Base-by-base conservation (phyloP, 2,888 invertebrate species). In the Malthinus seriepunctatus region DNA sequence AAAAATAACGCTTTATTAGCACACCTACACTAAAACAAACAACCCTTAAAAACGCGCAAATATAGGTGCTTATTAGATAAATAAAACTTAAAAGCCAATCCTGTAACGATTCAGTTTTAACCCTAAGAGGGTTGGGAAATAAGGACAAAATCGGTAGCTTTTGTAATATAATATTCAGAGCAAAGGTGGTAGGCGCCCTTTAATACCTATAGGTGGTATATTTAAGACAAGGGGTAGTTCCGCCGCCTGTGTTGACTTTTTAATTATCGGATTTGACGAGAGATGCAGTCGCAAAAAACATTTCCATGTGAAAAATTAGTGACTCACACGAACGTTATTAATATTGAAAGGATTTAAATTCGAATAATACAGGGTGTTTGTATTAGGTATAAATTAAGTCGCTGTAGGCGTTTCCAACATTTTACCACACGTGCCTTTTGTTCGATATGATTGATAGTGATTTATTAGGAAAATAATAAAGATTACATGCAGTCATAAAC, bases 361-460 rank as follows among this genome's bases (percentile, higher is more conserved):
- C 42, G 33, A 56, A 50, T 42, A 62, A 55, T 51, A 54, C 46
- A 45, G 62, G 61, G 62, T 51, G 51, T 55, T 55, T 45, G 39
- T 38, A 35, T 55, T 50, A 42, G 39, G 39, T 42, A 51, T 56
- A 60, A 71, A 73, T 71, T 70, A 68, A 72, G 69, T 67, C 66
- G 56, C 65, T 48, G 72, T 73, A 65, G 75, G 75, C 75, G 75
- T 74, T 58, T 65, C 52, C 58, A 64, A 58, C 69, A 71, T 69
- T 64, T 60, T 68, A 65, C 64, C 59, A 70, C 76, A 73, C 75
- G 76, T 73, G 76, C 68, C 74, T 65, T 65, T 60, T 66, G 63
- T 67, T 59, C 59, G 46, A 66, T 45, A 73, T 75, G 74, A 76
- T 76, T 72, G 76, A 76, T 76, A 71, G 71, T 71, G 68, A 69